A percentile compares a stretch with the other conserved stretches of the same genome.
phyloP scores from a whole-genome alignment of 2,113 vertebrate species.

The Sphyrna mokarran region DNA sequence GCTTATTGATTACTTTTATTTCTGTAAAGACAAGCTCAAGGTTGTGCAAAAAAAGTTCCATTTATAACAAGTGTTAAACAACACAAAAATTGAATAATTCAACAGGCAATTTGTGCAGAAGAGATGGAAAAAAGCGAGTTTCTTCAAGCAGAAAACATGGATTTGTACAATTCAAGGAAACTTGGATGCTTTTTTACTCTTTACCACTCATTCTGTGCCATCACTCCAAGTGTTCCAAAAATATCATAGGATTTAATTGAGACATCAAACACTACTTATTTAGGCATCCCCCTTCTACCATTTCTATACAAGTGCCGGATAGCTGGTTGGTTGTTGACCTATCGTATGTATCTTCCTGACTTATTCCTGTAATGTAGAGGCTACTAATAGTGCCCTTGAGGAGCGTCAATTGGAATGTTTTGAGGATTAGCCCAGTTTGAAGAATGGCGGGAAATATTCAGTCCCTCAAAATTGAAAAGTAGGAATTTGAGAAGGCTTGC shows the following conservation, averaged over 20 bases:
- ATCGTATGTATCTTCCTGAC: background rate
- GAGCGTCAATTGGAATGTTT: background rate
- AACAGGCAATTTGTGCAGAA: background rate
- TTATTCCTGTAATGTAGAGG: background rate
- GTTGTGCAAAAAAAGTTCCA: background rate
- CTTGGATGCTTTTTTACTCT: background rate
- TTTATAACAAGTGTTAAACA: background rate
- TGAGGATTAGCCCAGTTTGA: background rate
- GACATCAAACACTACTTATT: background rate
- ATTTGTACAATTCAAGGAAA: background rate
- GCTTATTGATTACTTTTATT: background rate
- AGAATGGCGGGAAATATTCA: background rate
- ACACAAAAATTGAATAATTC: background rate
- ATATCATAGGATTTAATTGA: background rate
- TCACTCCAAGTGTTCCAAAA: background rate
- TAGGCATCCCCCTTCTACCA: background rate
- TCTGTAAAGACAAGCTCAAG: background rate
- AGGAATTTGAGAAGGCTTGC: background rate
- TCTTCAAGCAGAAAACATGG: background rate
- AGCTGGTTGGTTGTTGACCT: background rate
- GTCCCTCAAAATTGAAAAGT: background rate
- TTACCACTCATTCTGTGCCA: background rate
- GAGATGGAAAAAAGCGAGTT: background rate
- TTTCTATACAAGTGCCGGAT: background rate
- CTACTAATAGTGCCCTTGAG: background rate